phyloP scores from a whole-genome alignment of 1,140 invertebrate genomes.

The Zophobas atratus region DNA sequence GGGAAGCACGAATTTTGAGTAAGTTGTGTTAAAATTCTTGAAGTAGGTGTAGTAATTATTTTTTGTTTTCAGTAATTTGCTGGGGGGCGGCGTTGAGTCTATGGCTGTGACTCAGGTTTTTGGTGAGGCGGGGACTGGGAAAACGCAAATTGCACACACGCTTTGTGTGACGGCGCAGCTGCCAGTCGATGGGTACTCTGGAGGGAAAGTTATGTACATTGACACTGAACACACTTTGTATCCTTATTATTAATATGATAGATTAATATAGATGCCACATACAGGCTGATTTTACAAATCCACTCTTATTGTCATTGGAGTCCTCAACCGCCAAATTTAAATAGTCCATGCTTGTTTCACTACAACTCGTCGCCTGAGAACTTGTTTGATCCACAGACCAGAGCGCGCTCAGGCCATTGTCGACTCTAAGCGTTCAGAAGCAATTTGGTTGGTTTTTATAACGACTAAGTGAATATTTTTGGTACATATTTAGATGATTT shows the following conservation, averaged over 20 bases:
- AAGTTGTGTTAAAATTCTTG: constrained; percentile 62
- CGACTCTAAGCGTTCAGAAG: no score
- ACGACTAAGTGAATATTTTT: no score
- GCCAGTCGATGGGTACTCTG: constrained; percentile 78
- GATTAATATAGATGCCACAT: no score
- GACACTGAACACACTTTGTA: constrained; percentile 91
- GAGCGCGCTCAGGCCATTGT: no score
- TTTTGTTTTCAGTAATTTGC: constrained; percentile 75
- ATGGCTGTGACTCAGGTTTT: constrained; percentile 93
- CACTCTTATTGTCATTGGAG: no score
- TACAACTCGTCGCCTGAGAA: no score
- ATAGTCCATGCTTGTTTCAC: no score
- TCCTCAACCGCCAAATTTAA: no score
- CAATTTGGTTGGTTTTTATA: no score
- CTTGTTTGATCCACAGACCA: no score
- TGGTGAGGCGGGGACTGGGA: constrained; percentile 89
- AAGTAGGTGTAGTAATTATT: background rate
- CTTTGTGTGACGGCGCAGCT: constrained; percentile 86
- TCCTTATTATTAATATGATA: constrained; percentile 66
- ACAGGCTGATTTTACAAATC: no score
- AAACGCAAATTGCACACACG: constrained; percentile 85
- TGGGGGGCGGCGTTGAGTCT: constrained; percentile 89
- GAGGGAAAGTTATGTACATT: constrained; percentile 86
- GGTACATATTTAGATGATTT: no score
- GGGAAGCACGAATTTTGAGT: constrained; percentile 83